Conservation (phyloP, 1,140 invertebrate species). For the Caligus rogercresseyi region DNA sequence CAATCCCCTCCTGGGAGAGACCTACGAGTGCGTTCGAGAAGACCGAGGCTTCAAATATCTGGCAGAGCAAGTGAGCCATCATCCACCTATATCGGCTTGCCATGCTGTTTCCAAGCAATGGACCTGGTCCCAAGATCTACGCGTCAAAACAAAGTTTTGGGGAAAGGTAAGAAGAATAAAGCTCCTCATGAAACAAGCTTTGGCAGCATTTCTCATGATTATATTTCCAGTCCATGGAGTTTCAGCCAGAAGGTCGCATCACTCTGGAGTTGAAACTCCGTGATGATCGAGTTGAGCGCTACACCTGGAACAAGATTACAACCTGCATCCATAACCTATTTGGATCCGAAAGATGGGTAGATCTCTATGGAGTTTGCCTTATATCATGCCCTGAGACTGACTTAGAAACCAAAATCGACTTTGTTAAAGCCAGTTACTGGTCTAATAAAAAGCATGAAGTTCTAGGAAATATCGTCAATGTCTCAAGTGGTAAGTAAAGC, state of each 20-base stretch:
- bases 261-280: constrained; percentile 5
- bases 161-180: constrained; percentile 37
- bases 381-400: constrained; percentile 36
- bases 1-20: constrained; percentile 63
- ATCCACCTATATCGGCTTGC: constrained; percentile 65
- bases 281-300: constrained; percentile 28
- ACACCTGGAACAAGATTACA: constrained; percentile 54
- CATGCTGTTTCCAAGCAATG: constrained; percentile 55
- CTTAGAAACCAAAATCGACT: constrained; percentile 55
- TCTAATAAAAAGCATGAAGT: constrained; percentile 58
- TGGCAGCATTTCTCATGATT: background rate
- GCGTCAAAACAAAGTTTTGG: constrained; percentile 76
- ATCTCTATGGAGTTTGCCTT: constrained; percentile 64
- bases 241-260: constrained; percentile 50
- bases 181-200: background rate
- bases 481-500: constrained; percentile 10
- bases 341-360: constrained; percentile 56
- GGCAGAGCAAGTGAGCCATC: constrained; percentile 62
- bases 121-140: constrained; percentile 57
- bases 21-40: constrained; percentile 56
- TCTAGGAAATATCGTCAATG: constrained; percentile 42
- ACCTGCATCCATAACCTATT: constrained; percentile 72
- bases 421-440: constrained; percentile 64
- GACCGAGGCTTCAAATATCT: constrained; percentile 58
- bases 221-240: constrained; percentile 47